Base-by-base conservation (phyloP, 2,888 invertebrate genomes). In the Pseudococcus viburni region DNA sequence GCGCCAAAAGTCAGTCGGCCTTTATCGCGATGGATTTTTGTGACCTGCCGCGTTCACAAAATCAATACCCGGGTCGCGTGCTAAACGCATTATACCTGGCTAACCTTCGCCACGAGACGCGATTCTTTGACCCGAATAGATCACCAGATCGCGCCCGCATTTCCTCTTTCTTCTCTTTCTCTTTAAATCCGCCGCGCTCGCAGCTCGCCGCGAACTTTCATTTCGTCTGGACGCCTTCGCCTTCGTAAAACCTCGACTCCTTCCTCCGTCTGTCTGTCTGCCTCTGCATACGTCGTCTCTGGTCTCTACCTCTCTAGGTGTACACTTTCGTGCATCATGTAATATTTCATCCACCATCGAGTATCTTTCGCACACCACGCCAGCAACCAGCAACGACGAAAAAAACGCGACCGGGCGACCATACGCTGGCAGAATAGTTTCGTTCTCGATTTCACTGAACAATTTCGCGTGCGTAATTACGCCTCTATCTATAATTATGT, bases 401-500 rank as follows among this genome's bases (percentile, higher is more conserved):
- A 33, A 33, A 33, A 26, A 33, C 73, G 15, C 15, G 26, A 73
- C 26, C 73, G 33, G 4, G 33, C 33, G 17, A 68, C 68, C 26
- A 68, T 68, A 8, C 68, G 26, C 68, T 17, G 22, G 26, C 15
- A 33, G 33, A 15, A 73, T 33, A 15, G 64, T 64, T 64, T 64
- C 64, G 73, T 73, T 73, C 73, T 73, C 73, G 73, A 73, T 73
- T 73, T 73, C 73, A 73, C 73, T 33, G 33, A 73, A 73, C 73
- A 73, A 73, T 73, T 33, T 64, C 64, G 64, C 73, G 73, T 73
- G 64, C 73, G 73, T 73, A 73, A 73, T 73, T 73, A 73, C 73
- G 33, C 33, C 73, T 64, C 64, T 64, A 73, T 73, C 17, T 68
- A 73, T 73, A 73, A 73, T 73, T 73, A 73, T 73, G 17, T 33